phyloP scores from a whole-genome alignment of 1,140 invertebrate genomes.

The Brachionus calyciflorus region DNA sequence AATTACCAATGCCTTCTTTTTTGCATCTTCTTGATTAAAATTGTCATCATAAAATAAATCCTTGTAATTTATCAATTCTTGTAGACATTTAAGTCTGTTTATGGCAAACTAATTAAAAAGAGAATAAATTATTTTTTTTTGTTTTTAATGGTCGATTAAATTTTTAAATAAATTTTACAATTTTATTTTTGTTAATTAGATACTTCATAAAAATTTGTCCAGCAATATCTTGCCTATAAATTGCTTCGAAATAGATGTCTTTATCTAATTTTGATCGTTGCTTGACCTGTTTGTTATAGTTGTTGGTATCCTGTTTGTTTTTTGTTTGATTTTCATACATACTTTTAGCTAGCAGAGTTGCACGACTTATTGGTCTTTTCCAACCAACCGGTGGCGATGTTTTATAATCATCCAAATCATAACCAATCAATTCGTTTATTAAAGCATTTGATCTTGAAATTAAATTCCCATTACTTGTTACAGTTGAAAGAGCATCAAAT shows the following conservation, averaged over 20 bases:
- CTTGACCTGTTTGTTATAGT: not conserved
- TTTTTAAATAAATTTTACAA: not conserved
- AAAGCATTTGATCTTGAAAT: conserved; percentile 12
- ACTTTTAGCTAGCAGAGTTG: conserved; percentile 7
- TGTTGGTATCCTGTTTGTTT: not conserved
- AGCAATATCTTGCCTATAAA: conserved; percentile 36
- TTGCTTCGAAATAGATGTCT: conserved; percentile 35
- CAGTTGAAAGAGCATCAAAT: not conserved
- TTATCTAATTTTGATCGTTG: not conserved
- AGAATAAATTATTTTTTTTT: no score
- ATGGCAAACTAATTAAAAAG: conserved; percentile 47
- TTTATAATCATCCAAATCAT: conserved; percentile 33
- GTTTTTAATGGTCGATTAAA: no score
- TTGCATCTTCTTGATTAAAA: conserved; percentile 41
- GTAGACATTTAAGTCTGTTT: conserved; percentile 15
- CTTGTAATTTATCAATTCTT: conserved; percentile 31
- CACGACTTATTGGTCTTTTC: conserved; percentile 13
- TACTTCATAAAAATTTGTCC: conserved; percentile 42
- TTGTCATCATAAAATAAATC: conserved; percentile 42
- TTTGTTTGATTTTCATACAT: conserved; percentile 1
- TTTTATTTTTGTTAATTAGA: conserved; percentile 38
- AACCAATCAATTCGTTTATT: not conserved
- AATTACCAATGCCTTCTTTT: conserved; percentile 34
- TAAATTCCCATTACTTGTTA: not conserved
- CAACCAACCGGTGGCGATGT: conserved; percentile 33